A percentile compares a stretch with the other conserved stretches of the same genome.
Conservation (phyloP, 2,888 invertebrate genomes). For the Phania funesta region DNA sequence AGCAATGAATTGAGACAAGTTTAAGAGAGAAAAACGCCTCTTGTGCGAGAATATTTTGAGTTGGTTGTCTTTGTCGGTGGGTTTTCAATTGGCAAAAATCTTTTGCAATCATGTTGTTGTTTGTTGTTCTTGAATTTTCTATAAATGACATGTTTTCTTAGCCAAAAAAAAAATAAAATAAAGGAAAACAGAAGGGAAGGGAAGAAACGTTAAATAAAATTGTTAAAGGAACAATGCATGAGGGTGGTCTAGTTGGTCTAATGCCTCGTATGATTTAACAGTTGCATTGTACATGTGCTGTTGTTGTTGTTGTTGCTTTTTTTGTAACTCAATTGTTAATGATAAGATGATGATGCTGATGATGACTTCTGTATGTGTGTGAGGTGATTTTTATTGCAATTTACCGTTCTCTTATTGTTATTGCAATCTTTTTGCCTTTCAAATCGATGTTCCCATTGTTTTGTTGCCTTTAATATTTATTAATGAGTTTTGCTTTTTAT, state of each 20-base stretch:
- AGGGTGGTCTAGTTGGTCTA: constrained; percentile 57
- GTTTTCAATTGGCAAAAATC: constrained; percentile 60
- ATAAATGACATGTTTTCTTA: constrained; percentile 60
- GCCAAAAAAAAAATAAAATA: constrained; percentile 7
- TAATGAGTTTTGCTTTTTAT: constrained; percentile 59
- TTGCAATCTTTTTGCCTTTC: not conserved
- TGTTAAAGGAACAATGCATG: constrained; percentile 55
- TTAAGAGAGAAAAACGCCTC: constrained; percentile 63
- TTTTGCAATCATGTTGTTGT: constrained; percentile 53
- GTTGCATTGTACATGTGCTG: not conserved
- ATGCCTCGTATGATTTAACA: constrained; percentile 33
- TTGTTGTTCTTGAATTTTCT: constrained; percentile 24
- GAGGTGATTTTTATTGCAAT: constrained; percentile 58
- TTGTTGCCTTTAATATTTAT: constrained; percentile 57
- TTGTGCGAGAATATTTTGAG: constrained; percentile 59
- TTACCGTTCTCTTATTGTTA: constrained; percentile 57
- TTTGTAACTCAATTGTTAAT: not conserved
- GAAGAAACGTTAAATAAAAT: constrained; percentile 15
- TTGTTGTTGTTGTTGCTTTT: not conserved
- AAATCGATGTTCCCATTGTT: constrained; percentile 19
- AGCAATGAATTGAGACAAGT: constrained; percentile 9
- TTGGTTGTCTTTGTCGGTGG: constrained; percentile 45
- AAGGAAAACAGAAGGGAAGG: too few species aligned
- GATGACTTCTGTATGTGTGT: constrained; percentile 46
- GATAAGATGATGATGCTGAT: constrained; percentile 3